A percentile compares a stretch with the other conserved stretches of the same genome.
Evolutionary conservation across 2,888 invertebrate species (phyloP).

Genomic region (Eupithecia dodoneata): DNA sequence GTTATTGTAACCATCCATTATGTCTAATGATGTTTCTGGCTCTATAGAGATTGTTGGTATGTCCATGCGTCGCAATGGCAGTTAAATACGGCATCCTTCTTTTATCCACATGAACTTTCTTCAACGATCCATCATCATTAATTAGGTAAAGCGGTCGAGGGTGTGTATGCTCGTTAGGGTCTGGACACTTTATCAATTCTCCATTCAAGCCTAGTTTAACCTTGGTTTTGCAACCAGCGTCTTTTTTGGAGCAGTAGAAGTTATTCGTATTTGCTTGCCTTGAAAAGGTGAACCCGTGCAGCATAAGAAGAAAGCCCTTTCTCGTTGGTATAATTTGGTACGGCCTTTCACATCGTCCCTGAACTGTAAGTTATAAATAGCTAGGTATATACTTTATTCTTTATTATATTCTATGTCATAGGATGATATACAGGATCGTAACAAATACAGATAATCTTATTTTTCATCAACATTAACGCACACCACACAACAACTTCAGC

Average conservation of each 20-base stretch:
- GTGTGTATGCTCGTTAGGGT: constrained; percentile 20
- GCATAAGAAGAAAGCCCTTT: constrained; percentile 38
- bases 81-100: constrained; percentile 12
- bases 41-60: background rate
- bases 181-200: constrained; percentile 7
- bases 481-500: too few species aligned
- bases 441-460: too few species aligned
- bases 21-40: background rate
- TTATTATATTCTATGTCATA: background rate
- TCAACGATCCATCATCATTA: constrained; percentile 21
- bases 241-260: constrained; percentile 44
- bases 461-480: too few species aligned
- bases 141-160: constrained; percentile 22
- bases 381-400: background rate
- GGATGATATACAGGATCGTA: too few species aligned
- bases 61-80: constrained; percentile 13
- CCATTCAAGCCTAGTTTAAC: constrained; percentile 27
- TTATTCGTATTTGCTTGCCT: constrained; percentile 23
- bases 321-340: constrained; percentile 24
- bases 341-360: background rate
- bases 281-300: constrained; percentile 43
- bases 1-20: background rate
- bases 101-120: constrained; percentile 19
- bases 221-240: constrained; percentile 43
- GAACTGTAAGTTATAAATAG: background rate